A percentile compares a stretch with the other conserved stretches of the same genome.
These are phyloP conservation scores for Limanda limanda DNA, from an alignment of 2,113 vertebrate species.

Conservation along the genomic window DNA sequence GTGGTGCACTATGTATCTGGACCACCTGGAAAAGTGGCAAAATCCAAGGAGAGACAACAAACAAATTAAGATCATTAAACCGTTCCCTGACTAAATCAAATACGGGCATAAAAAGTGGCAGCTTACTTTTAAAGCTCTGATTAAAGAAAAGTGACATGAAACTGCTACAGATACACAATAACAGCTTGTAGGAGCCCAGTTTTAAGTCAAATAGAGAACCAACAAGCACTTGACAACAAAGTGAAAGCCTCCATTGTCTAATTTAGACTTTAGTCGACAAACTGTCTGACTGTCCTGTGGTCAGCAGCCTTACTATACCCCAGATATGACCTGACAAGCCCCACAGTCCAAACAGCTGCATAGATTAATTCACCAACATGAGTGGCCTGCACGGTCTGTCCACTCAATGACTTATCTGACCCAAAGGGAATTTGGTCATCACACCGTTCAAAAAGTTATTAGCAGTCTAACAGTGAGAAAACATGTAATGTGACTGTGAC, in stretches of 20 bases:
- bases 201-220: background rate
- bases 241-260: background rate
- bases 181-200: background rate
- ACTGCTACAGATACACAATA: too few relatives aligned
- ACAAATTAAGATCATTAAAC: background rate
- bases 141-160: background rate
- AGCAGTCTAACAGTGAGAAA: background rate
- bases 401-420: conserved; percentile 1
- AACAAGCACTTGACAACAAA: background rate
- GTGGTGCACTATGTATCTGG: conserved; percentile 17
- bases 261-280: too few relatives aligned
- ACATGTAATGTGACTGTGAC: background rate
- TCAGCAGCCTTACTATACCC: background rate
- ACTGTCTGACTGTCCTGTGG: background rate
- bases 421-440: background rate
- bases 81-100: background rate
- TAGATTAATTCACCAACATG: background rate
- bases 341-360: background rate
- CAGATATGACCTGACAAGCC: background rate
- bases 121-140: background rate
- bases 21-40: background rate
- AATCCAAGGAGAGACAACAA: background rate
- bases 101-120: too few relatives aligned
- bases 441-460: background rate
- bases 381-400: conserved; percentile 3